Conservation (phyloP, 2,888 invertebrate genomes). For the Anorthoa munda region DNA sequence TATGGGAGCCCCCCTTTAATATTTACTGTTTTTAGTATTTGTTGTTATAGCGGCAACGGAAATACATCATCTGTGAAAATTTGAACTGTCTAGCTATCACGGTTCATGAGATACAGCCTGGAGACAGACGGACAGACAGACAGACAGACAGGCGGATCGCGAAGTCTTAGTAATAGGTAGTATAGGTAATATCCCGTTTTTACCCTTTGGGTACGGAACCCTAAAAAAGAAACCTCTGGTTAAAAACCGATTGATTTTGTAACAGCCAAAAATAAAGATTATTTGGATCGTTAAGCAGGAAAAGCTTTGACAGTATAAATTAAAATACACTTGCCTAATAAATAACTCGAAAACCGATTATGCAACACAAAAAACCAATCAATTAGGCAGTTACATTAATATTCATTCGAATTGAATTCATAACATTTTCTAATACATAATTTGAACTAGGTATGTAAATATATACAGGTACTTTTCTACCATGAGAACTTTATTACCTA, state of each 20-base stretch:
- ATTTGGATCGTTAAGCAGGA: too few species aligned
- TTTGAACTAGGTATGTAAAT: slow-evolving; percentile 8
- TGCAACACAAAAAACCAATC: slow-evolving; percentile 17
- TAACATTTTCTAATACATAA: slow-evolving; percentile 32
- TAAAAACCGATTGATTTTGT: not conserved
- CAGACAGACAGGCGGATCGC: too few species aligned
- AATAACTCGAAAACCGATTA: slow-evolving; percentile 8
- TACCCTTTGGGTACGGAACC: too few species aligned
- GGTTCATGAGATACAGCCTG: too few species aligned
- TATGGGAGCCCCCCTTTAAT: too few species aligned
- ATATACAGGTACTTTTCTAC: not conserved
- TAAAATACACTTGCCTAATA: not conserved
- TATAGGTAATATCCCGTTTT: too few species aligned
- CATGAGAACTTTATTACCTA: slow-evolving; percentile 17
- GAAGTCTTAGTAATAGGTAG: too few species aligned
- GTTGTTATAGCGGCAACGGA: too few species aligned
- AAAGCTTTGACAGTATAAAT: not conserved
- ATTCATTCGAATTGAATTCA: slow-evolving; percentile 15
- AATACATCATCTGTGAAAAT: too few species aligned
- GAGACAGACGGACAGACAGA: too few species aligned
- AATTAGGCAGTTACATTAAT: not conserved
- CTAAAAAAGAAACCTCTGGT: not conserved
- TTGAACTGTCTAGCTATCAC: too few species aligned
- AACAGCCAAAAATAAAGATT: not conserved
- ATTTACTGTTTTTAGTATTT: too few species aligned